Evolutionary conservation across 2,888 invertebrate species (phyloP).

Genomic region (Tetanocera ferruginea): DNA sequence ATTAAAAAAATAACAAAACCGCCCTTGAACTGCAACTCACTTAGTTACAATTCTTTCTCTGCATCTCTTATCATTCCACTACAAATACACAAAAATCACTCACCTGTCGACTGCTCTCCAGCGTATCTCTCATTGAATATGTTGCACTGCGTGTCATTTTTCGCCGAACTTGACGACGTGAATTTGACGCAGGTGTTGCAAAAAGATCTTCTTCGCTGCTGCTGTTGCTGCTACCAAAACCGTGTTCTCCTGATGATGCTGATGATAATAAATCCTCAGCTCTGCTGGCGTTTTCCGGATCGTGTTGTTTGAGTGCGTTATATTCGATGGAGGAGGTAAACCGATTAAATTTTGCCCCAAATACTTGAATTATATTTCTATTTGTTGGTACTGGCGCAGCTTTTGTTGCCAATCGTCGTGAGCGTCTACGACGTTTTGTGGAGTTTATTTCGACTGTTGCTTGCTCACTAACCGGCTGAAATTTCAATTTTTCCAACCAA

Average conservation of each 20-base stretch:
- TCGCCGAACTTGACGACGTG: conserved; percentile 50
- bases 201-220: conserved; percentile 63
- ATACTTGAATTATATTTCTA: not conserved
- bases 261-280: not conserved
- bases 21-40: not conserved
- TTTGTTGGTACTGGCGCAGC: conserved; percentile 37
- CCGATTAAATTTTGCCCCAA: conserved; percentile 35
- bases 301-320: conserved; percentile 55
- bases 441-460: conserved; percentile 26
- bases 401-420: conserved; percentile 18
- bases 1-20: too few species aligned
- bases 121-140: conserved; percentile 48
- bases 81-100: conserved; percentile 31
- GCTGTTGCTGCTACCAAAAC: conserved; percentile 49
- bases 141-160: conserved; percentile 48
- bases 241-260: conserved; percentile 20
- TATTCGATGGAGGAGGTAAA: conserved; percentile 47
- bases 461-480: conserved; percentile 32
- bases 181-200: conserved; percentile 34
- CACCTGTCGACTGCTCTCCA: conserved; percentile 47
- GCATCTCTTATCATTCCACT: too few species aligned
- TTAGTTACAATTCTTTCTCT: not conserved
- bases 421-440: conserved; percentile 9
- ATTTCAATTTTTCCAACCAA: conserved; percentile 44
- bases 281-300: conserved; percentile 53